These are phyloP conservation scores for Rhizomys pruinosus DNA, from an alignment of 2,113 vertebrate species.

Conservation along the genomic window DNA sequence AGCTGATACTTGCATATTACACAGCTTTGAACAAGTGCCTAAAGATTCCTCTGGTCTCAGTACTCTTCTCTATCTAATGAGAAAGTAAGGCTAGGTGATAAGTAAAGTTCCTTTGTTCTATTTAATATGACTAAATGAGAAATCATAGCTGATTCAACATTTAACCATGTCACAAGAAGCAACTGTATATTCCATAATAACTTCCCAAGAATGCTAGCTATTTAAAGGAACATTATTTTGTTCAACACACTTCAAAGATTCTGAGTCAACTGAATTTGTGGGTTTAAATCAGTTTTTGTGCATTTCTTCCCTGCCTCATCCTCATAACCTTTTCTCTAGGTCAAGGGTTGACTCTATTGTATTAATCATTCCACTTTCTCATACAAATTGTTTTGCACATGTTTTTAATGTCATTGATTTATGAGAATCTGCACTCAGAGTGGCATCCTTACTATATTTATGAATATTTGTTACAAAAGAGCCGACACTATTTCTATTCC, in stretches of 20 bases:
- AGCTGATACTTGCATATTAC: not conserved
- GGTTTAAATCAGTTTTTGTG: not conserved
- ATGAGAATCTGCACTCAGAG: conserved; percentile 66
- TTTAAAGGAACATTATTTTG: conserved; percentile 33
- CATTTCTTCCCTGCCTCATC: not conserved
- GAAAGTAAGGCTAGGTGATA: not conserved
- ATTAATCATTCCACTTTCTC: conserved; percentile 75
- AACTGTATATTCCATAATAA: not conserved
- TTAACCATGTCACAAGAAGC: not conserved
- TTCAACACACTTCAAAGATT: conserved; percentile 30
- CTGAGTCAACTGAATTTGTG: not conserved
- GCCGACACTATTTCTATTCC: conserved; percentile 60
- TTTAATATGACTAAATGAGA: conserved; percentile 6
- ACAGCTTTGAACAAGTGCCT: not conserved
- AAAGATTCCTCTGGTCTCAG: not conserved
- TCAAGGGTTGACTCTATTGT: conserved; percentile 74
- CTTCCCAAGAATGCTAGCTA: conserved; percentile 38
- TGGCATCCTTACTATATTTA: conserved; percentile 62
- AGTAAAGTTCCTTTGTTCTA: conserved; percentile 1
- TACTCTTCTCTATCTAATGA: not conserved
- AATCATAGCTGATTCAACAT: conserved; percentile 16
- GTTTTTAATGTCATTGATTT: conserved; percentile 81
- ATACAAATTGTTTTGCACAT: conserved; percentile 59
- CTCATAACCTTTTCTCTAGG: conserved; percentile 63
- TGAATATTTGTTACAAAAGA: conserved; percentile 67